Percentiles rank a stretch among this genome's conserved stretches.
Conservation (phyloP, 2,888 invertebrate species). For the Tyria jacobaeae region DNA sequence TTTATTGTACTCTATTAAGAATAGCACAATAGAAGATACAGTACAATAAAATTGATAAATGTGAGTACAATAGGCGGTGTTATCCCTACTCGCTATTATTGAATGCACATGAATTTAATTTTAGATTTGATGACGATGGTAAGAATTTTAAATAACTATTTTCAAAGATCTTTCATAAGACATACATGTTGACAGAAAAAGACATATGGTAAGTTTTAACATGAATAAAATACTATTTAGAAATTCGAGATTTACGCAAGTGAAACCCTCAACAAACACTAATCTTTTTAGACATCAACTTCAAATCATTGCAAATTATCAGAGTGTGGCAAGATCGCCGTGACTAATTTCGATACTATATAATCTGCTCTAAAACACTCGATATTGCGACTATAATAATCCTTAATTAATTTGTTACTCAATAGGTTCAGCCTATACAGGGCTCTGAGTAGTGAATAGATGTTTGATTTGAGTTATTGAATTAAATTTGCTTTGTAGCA, state of each 20-base stretch:
- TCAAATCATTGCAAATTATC: neutral
- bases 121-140: neutral
- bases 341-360: neutral
- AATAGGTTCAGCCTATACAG: neutral
- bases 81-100: neutral
- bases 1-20: neutral
- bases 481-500: neutral
- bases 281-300: neutral
- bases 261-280: neutral
- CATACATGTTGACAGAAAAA: too few relatives aligned
- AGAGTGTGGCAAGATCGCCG: too few relatives aligned
- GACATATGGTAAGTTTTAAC: too few relatives aligned
- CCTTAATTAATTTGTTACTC: conserved; percentile 5
- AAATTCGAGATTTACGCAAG: too few relatives aligned
- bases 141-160: neutral
- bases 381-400: neutral
- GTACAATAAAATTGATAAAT: conserved; percentile 1
- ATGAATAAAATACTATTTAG: too few relatives aligned
- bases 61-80: neutral
- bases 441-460: neutral
- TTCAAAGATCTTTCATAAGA: too few relatives aligned
- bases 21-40: neutral
- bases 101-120: neutral
- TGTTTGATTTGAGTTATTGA: neutral
- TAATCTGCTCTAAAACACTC: neutral